Evolutionary conservation across 2,888 invertebrate genomes (phyloP).

Genomic region (Cotesia congregata): DNA sequence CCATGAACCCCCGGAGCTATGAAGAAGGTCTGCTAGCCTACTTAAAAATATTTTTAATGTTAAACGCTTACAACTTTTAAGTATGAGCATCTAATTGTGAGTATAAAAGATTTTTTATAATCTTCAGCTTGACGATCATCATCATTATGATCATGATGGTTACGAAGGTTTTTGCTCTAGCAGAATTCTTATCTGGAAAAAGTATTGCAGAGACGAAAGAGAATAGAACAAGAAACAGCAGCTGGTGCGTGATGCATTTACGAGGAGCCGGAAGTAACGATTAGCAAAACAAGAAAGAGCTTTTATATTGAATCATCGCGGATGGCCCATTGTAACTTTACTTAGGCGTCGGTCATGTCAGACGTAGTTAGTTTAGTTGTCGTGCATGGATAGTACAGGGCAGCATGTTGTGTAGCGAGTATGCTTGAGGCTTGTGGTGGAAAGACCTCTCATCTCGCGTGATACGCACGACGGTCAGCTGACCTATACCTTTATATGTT

Average conservation of each 20-base stretch:
- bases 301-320: slow-evolving; percentile 58
- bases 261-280: slow-evolving; percentile 66
- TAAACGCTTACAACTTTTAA: background rate
- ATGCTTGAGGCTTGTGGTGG: slow-evolving; percentile 50
- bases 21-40: slow-evolving; percentile 20
- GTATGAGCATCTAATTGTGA: background rate
- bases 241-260: slow-evolving; percentile 34
- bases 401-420: no score
- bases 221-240: slow-evolving; percentile 11
- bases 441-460: slow-evolving; percentile 56
- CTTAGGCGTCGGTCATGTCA: background rate
- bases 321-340: slow-evolving; percentile 38
- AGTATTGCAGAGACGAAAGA: slow-evolving; percentile 8
- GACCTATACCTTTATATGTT: slow-evolving; percentile 38
- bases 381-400: slow-evolving; percentile 43
- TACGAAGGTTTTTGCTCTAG: background rate
- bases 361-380: slow-evolving; percentile 40
- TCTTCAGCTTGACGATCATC: background rate
- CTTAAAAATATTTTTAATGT: slow-evolving; percentile 1
- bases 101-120: background rate
- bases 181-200: background rate
- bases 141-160: background rate
- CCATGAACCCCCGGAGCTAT: slow-evolving; percentile 23
- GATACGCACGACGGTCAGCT: slow-evolving; percentile 50
- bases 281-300: slow-evolving; percentile 68